phyloP scores from a whole-genome alignment of 2,797 vertebrate species.

The Columba guinea region DNA sequence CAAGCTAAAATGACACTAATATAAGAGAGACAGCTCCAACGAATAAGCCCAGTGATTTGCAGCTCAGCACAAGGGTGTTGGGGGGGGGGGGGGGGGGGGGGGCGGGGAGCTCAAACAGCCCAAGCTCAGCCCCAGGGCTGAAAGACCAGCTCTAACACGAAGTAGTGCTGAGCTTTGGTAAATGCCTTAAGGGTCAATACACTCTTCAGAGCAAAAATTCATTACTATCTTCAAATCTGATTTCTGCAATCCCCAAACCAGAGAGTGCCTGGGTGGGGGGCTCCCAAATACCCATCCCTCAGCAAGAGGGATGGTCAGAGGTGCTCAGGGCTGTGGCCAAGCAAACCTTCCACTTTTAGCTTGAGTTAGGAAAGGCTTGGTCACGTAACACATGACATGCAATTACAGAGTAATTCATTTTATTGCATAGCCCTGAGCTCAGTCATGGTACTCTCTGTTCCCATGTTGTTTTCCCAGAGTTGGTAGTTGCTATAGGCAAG shows the following conservation, averaged over 20 bases:
- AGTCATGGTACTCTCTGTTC: background rate
- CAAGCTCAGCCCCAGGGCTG: background rate
- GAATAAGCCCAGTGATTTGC: background rate
- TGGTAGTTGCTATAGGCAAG: background rate
- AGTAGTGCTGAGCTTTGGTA: background rate
- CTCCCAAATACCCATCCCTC: background rate
- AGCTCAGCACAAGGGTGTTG: rapidly evolving
- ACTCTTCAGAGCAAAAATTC: background rate
- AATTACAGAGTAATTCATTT: background rate
- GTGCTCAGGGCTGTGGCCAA: background rate
- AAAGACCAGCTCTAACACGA: background rate
- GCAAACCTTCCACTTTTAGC: background rate
- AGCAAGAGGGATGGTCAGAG: rapidly evolving
- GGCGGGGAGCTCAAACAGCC: background rate
- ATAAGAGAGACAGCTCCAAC: background rate
- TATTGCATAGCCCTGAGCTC: rapidly evolving
- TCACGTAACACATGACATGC: background rate
- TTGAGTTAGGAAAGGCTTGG: background rate
- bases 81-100: background rate
- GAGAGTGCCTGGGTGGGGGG: background rate
- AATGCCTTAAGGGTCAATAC: background rate
- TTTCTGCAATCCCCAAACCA: background rate
- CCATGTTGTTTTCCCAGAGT: background rate
- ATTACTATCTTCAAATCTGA: rapidly evolving
- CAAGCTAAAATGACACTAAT: background rate